Evolutionary conservation across 1,140 invertebrate species (phyloP), one percentile per base, ranked within the genome.

Genomic region (Hyles euphorbiae): DNA sequence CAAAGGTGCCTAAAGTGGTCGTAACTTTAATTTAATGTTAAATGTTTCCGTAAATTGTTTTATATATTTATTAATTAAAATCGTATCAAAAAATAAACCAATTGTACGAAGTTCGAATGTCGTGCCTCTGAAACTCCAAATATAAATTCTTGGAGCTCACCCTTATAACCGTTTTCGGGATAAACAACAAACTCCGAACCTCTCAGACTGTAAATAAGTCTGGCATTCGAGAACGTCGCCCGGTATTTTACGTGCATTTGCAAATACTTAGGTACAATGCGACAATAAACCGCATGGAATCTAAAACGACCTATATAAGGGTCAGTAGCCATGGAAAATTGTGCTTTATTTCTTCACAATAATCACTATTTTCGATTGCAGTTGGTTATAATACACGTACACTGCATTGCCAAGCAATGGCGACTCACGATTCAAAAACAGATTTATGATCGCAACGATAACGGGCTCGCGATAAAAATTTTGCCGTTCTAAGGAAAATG

Each of bases 391-490:
- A 72, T 76, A 76, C 76, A 68, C 70, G 73, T 68, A 78, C 69
- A 72, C 66, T 72, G 63, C 68, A 68, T 68, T 68, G 65, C 70
- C 67, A 70, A 70, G 74, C 68, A 79, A 80, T 78, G 79, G 81
- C 83, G 77, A 84, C 82, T 87, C 85, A 87, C 83, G 85, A 87
- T 85, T 88, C 75, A 76, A 86, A 88, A 88, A 87, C 82, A 84
- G 85, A 88, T 88, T 88, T 88, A 88, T 88, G 85, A 84, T 88
- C 83, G 79, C 76, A 68, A 87, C 85, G 85, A 88, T 88, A 87
- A 87, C 83, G 83, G 82, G 74, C 74, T 76, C 76, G 82, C 83
- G 83, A 88, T 88, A 88, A 88, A 88, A 88, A 84, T 76, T 82
- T 79, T 81, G 79, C 83, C 73, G 68, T 86, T 79, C 70, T 76